Conservation (phyloP, 2,113 vertebrate species). For the Megaceryle torquata region DNA sequence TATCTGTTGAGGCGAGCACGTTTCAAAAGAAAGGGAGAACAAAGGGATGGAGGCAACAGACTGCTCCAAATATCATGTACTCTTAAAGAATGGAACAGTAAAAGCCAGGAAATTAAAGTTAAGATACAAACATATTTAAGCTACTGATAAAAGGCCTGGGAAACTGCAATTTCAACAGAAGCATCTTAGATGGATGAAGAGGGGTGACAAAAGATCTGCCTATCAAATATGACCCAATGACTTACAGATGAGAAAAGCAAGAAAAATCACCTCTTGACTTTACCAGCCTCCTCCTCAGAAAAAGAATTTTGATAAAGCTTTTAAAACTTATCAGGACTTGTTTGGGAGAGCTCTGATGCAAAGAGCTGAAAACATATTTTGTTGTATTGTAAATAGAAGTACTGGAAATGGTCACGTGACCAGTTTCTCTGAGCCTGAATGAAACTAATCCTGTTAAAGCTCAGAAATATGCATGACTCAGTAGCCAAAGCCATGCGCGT, state of each 20-base stretch:
- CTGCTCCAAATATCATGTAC: not conserved
- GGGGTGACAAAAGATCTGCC: not conserved
- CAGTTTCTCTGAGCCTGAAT: not conserved
- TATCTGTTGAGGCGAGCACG: not conserved
- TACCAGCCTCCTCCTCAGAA: not conserved
- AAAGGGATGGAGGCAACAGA: not conserved
- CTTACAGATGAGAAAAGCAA: not conserved
- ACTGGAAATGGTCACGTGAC: not conserved
- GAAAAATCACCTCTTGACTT: not conserved
- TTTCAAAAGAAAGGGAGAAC: not conserved
- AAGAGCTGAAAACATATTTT: not conserved
- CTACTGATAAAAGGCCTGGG: not conserved
- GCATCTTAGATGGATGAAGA: not conserved
- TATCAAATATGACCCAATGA: not conserved
- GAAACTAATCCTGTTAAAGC: slow-evolving; percentile 46
- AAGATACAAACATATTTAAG: not conserved
- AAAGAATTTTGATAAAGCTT: not conserved
- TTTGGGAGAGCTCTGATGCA: not conserved
- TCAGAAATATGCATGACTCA: slow-evolving; percentile 51
- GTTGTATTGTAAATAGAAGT: not conserved
- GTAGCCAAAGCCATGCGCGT: not conserved
- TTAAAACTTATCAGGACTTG: not conserved
- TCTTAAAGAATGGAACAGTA: not conserved
- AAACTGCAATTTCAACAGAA: not conserved
- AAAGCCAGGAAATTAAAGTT: not conserved